Base-by-base conservation (phyloP, 64 coral and sea anemone genomes). In the Montipora efflorescens region DNA sequence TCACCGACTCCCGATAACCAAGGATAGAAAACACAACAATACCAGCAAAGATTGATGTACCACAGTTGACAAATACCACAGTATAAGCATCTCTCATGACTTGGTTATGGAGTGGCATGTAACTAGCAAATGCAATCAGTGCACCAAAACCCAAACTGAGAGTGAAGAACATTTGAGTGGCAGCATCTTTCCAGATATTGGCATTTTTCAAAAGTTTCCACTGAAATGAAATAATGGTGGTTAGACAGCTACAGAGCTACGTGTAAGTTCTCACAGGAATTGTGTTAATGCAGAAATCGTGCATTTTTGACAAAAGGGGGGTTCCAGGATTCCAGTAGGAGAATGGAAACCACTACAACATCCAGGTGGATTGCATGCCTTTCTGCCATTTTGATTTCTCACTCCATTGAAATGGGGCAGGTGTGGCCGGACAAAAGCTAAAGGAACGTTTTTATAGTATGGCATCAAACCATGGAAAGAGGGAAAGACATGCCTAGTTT, bases 161-260 rank as follows among this genome's bases (percentile, higher is more conserved):
- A 18, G 96, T 97, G 51, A 97, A 95, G 50, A 97, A 97, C 93
- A 97, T 92, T 71, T 95, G 93, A 1, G 93, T 97, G 21, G 95
- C 95, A 61, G 95, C 95, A 88, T 97, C 95, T 79, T 97, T 97
- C 95, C 95, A 97, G 69, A 97, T 97, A 91, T 94, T 94, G 57
- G 96, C 96, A 79, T 95, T 61, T 22, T 67, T 46, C 13, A 97
- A 23, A 25, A 94, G 67, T 0, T 75, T 47, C 93, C 93, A 97
- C 96, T 97, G 77, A 19, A 96, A 86, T 71, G n/a, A 8, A 67
- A 44, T 81, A 4, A 67, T 47, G 25, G 1, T 36, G 36, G 36
- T 36, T 36, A 64, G 12, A 69, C 11, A 11, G 53, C 11, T 57
- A 57, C 36, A 36, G 36, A 36, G 36, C 36, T 36, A 36, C 36